Conservation (phyloP, 2,113 vertebrate genomes). For the zebrafish (Danio rerio) region DNA sequence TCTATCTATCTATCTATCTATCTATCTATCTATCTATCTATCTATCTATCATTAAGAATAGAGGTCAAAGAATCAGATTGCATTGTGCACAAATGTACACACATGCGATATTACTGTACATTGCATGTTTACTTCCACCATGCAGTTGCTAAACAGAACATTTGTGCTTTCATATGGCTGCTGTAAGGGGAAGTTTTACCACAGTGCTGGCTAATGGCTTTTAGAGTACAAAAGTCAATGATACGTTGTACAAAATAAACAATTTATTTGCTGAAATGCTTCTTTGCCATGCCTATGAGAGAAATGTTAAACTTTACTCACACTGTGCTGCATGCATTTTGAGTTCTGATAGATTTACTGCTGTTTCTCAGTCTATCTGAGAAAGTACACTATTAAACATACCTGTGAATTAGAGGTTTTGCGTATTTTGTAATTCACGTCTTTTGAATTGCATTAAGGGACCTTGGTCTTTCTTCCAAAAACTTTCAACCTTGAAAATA, state of each 20-base stretch:
- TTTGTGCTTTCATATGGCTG: background rate
- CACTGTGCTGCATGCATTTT: background rate
- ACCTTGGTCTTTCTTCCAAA: too few species aligned
- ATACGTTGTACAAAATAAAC: too few species aligned
- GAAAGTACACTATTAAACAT: too few species aligned
- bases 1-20: background rate
- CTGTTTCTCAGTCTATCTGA: background rate
- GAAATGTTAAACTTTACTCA: background rate
- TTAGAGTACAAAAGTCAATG: background rate
- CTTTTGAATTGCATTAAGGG: too few species aligned
- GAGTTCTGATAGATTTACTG: background rate
- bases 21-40: background rate
- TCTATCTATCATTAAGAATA: background rate
- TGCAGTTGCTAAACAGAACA: background rate
- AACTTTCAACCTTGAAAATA: too few species aligned
- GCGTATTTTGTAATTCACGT: too few species aligned
- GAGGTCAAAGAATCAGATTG: background rate
- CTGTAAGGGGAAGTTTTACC: conserved; percentile 45
- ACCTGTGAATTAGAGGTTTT: too few species aligned
- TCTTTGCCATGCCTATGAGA: too few species aligned
- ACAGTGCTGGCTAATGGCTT: background rate
- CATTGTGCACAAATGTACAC: background rate
- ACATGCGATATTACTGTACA: too few species aligned
- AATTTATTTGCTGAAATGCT: too few species aligned
- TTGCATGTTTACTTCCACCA: background rate